phyloP scores from a whole-genome alignment of 2,113 vertebrate species.

The Corythornis madagascariensis region DNA sequence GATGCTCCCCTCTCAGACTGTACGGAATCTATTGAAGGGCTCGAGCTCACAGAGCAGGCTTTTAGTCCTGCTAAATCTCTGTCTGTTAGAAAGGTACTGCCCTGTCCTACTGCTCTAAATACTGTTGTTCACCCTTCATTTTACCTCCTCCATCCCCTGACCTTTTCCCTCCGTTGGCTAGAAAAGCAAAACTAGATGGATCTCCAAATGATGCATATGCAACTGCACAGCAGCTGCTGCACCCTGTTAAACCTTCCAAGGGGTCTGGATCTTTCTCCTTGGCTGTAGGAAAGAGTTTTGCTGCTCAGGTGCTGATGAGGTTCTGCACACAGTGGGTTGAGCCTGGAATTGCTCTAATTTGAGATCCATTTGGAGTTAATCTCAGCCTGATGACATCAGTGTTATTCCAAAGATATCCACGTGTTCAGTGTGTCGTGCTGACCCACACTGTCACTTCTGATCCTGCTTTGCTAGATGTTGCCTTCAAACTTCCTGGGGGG shows the following conservation, averaged over 20 bases:
- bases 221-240: neutral
- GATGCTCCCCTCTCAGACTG: conserved; percentile 99
- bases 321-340: neutral
- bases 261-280: neutral
- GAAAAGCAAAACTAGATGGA: neutral
- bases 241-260: neutral
- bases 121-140: conserved; percentile 44
- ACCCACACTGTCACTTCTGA: neutral
- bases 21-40: conserved; percentile 98
- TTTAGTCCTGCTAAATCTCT: conserved; percentile 94
- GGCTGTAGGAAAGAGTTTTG: neutral
- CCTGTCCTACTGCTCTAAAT: conserved; percentile 67
- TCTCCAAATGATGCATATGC: neutral
- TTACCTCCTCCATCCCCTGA: conserved; percentile 46
- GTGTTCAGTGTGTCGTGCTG: neutral
- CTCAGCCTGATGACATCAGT: neutral
- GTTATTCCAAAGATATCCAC: conserved; percentile 22
- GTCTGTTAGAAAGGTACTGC: conserved; percentile 97
- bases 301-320: neutral
- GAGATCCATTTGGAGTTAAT: neutral
- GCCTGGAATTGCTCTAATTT: neutral
- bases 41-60: conserved; percentile 94
- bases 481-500: neutral
- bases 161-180: conserved; percentile 8
- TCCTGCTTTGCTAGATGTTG: fast-evolving